A percentile compares a stretch with the other conserved stretches of the same genome.
Conservation (phyloP, 2,797 vertebrate species). For the Sebastes goodei region DNA sequence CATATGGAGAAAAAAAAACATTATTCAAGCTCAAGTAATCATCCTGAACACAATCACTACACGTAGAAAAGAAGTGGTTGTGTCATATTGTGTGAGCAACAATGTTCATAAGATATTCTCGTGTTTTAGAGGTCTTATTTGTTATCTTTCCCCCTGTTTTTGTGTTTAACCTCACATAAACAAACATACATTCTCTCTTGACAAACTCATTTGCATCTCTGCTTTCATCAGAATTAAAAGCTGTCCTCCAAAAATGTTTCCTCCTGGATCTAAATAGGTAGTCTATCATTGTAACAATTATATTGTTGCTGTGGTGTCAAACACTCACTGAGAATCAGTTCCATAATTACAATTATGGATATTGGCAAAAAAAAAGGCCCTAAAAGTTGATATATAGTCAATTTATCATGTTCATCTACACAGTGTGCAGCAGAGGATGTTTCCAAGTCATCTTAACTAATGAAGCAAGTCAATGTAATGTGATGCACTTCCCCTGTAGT, state of each 20-base stretch:
- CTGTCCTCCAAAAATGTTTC: background rate
- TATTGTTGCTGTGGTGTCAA: conserved; percentile 10
- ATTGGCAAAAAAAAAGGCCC: background rate
- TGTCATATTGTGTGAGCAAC: background rate
- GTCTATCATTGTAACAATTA: conserved; percentile 23
- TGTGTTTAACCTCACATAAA: background rate
- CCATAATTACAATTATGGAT: conserved; percentile 13
- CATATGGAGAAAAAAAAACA: background rate
- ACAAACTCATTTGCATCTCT: conserved; percentile 28
- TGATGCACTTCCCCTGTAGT: conserved; percentile 41
- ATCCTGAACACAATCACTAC: background rate
- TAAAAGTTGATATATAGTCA: conserved; percentile 19
- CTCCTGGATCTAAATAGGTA: conserved; percentile 1
- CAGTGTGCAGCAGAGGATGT: conserved; percentile 23
- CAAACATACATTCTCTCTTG: background rate
- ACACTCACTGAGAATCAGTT: conserved; percentile 8
- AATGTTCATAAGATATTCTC: background rate
- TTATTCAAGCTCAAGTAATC: background rate
- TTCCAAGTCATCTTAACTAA: conserved; percentile 50
- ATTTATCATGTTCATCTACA: conserved; percentile 24
- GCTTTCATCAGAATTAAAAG: conserved; percentile 48
- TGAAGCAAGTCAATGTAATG: conserved; percentile 60
- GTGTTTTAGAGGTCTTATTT: background rate
- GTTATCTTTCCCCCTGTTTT: background rate
- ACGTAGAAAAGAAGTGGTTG: background rate